A percentile compares a stretch with the other conserved stretches of the same genome.
phyloP scores from a whole-genome alignment of 2,888 invertebrate species.

The Cephus pulcher region DNA sequence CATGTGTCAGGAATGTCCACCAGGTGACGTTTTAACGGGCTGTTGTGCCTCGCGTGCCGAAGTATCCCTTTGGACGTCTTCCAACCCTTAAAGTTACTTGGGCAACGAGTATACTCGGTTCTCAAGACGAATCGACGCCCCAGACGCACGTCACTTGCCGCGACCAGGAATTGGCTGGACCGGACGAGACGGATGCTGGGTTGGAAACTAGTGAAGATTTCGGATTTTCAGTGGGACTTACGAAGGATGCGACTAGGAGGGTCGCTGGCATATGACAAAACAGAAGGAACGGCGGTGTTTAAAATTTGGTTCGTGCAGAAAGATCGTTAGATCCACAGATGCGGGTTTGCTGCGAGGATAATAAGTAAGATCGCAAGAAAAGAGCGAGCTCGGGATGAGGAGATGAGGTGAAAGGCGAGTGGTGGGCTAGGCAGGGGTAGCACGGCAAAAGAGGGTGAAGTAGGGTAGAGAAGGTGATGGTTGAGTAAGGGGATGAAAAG shows the following conservation, averaged over 20 bases:
- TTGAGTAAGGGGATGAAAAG: constrained; percentile 32
- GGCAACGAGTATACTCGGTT: constrained; percentile 11
- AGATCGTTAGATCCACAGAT: not conserved
- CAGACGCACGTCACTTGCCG: not conserved
- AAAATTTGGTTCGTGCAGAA: not conserved
- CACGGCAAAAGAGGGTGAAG: not conserved
- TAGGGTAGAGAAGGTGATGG: constrained; percentile 6
- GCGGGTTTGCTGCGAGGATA: not conserved
- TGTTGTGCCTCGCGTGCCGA: constrained; percentile 41
- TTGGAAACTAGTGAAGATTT: not conserved
- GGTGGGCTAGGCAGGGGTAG: not conserved
- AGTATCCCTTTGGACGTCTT: constrained; percentile 38
- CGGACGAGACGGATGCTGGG: not conserved
- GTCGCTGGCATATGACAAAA: not conserved
- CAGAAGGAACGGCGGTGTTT: not conserved
- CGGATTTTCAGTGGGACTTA: not conserved
- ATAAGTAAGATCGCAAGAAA: not conserved
- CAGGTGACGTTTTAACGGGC: constrained; percentile 60
- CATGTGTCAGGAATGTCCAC: constrained; percentile 61
- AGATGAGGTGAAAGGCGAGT: not conserved
- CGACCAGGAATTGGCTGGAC: not conserved
- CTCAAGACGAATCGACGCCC: constrained; percentile 17
- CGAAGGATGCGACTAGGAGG: not conserved
- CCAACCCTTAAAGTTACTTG: constrained; percentile 26
- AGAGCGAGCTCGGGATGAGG: not conserved